Conservation (phyloP, 53 echinoderm and acorn worm genomes). For the Henricia sp. region DNA sequence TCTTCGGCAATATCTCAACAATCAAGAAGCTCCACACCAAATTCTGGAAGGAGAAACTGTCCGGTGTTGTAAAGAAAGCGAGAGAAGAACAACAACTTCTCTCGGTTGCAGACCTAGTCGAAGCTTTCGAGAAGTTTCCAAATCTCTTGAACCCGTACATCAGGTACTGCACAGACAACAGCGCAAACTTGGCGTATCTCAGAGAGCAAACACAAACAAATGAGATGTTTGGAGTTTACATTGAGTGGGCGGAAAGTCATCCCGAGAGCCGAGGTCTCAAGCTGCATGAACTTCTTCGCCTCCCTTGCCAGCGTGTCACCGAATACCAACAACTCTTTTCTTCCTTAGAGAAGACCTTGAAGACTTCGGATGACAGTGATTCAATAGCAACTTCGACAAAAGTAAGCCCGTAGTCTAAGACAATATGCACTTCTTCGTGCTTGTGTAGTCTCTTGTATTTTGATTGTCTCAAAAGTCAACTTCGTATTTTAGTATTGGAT, state of each 20-base stretch:
- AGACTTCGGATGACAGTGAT: too few species aligned
- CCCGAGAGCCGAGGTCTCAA: conserved; percentile 58
- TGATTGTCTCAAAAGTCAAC: too few species aligned
- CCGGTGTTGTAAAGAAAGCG: conserved; percentile 59
- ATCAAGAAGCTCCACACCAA: conserved; percentile 77
- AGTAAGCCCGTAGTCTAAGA: too few species aligned
- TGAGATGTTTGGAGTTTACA: conserved; percentile 69
- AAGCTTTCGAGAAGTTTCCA: conserved; percentile 75
- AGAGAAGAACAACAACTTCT: conserved; percentile 42
- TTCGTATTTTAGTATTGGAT: too few species aligned
- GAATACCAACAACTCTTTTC: conserved; percentile 83
- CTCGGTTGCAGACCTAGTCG: conserved; percentile 53
- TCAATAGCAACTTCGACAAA: too few species aligned
- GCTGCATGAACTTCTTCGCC: conserved; percentile 79
- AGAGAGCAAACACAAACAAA: conserved; percentile 70
- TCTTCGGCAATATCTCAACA: conserved; percentile 88
- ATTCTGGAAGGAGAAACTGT: conserved; percentile 86
- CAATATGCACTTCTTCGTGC: too few species aligned
- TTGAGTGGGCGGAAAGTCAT: conserved; percentile 87
- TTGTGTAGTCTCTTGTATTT: too few species aligned
- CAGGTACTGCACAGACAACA: conserved; percentile 83
- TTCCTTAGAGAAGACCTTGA: conserved; percentile 69
- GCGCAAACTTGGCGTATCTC: conserved; percentile 72
- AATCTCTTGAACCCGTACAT: conserved; percentile 79
- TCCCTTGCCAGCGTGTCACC: conserved; percentile 89